Base-by-base conservation (phyloP, 30 jellyfish, hydroid and myxozoan species). In the Cassiopea xamachana region DNA sequence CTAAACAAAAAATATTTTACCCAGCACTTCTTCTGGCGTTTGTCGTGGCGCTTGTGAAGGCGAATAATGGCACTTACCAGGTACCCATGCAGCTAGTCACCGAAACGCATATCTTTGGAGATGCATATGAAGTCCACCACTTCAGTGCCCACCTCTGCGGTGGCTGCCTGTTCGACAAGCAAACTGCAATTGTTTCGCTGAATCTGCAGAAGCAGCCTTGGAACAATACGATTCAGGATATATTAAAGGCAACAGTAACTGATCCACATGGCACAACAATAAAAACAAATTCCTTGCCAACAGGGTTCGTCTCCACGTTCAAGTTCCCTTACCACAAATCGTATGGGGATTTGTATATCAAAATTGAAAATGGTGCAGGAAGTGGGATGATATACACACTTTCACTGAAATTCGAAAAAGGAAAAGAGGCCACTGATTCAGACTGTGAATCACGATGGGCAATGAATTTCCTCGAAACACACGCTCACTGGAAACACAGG, bases 61-160 rank as follows among this genome's bases (percentile, higher is more conserved):
- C 80, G 10, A 71, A 71, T 16, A 71, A 71, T 39, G 80, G 80
- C 4, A 71, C 80, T 10, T 43, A 71, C 72, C 85, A 84, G 43
- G 92, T 84, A 15, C 92, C 92, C 1, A 70, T 84, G 60, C 92
- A 84, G 51, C 71, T 19, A 47, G 92, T 84, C 18, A 84, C 92
- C 15, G 92, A 84, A 70, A 69, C 61, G 68, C 92, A 84, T 47
- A 73, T 84, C 45, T 84, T 84, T 43, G 92, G 78, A 12, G 92
- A 84, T 8, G 92, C 92, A 0, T 73, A 14, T 73, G 92, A 84
- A 55, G 85, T 70, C 8, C 70, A 84, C 67, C 92, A 84, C 48
- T 84, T 84, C 83, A 67, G 83, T 48, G 92, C 85, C 17, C 92
- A 84, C 83, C 92, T 84, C 77, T 84, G 92, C 48, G 92, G 92